A percentile compares a stretch with the other conserved stretches of the same genome.
Evolutionary conservation across 2,797 vertebrate species (phyloP).

Genomic region (Lutjanus campechanus): DNA sequence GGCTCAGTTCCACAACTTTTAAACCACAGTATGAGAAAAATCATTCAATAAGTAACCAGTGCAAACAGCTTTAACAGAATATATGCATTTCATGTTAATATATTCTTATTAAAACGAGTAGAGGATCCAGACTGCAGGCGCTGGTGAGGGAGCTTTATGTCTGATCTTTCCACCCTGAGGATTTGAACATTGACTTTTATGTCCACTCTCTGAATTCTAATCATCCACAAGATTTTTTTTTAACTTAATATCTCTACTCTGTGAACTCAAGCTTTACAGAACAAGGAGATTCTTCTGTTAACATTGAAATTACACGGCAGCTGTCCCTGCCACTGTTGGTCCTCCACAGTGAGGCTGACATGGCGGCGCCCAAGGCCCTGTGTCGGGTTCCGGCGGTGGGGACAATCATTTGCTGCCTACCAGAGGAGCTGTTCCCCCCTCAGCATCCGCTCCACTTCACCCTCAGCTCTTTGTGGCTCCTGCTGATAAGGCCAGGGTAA

Average conservation of each 20-base stretch:
- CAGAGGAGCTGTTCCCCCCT: slow-evolving; percentile 39
- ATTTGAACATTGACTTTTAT: slow-evolving; percentile 27
- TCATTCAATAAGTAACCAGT: neutral
- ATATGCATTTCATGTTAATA: neutral
- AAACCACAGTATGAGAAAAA: neutral
- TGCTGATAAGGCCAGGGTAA: slow-evolving; percentile 71
- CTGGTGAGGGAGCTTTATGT: neutral
- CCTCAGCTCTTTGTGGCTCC: slow-evolving; percentile 70
- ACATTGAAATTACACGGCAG: slow-evolving; percentile 30
- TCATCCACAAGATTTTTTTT: neutral
- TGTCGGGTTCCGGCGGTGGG: slow-evolving; percentile 44
- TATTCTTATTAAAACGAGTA: too few species aligned
- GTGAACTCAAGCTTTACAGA: slow-evolving; percentile 16
- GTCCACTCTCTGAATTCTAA: slow-evolving; percentile 14
- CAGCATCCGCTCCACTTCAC: slow-evolving; percentile 54
- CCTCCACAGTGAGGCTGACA: slow-evolving; percentile 25
- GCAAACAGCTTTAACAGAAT: neutral
- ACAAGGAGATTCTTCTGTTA: slow-evolving; percentile 15
- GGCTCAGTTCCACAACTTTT: neutral
- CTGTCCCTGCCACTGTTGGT: neutral
- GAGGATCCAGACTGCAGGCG: neutral
- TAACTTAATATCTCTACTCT: slow-evolving; percentile 23
- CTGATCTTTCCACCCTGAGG: neutral
- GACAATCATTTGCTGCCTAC: slow-evolving; percentile 56
- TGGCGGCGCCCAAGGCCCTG: slow-evolving; percentile 34